Evolutionary conservation across 2,113 vertebrate genomes (phyloP).

Genomic region (Prolemur simus): DNA sequence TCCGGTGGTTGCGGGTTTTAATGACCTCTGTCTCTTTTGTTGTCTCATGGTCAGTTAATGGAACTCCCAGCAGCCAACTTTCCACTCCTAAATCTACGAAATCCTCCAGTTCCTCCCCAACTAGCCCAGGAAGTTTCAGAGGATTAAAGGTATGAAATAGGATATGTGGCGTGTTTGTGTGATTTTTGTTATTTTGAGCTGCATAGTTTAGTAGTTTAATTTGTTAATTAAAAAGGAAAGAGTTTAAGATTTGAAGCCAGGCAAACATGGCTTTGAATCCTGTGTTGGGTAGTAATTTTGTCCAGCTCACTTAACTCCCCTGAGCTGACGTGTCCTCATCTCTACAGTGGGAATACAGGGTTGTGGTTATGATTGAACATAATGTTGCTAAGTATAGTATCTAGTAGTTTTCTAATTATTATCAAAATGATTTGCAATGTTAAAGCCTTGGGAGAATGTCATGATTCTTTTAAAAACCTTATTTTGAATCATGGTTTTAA

Average conservation of each 20-base stretch:
- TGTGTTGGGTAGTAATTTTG: neutral
- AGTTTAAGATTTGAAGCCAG: neutral
- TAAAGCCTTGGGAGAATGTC: neutral
- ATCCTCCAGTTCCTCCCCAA: slow-evolving; percentile 96
- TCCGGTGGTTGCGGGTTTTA: neutral
- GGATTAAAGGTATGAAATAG: slow-evolving; percentile 89
- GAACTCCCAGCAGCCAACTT: slow-evolving; percentile 92
- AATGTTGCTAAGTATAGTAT: neutral
- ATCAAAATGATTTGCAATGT: neutral
- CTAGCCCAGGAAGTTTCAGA: slow-evolving; percentile 90
- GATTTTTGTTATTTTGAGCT: neutral
- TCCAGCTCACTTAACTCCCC: neutral
- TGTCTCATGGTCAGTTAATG: slow-evolving; percentile 89
- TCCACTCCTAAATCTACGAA: slow-evolving; percentile 95
- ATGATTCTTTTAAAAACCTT: neutral
- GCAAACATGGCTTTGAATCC: neutral
- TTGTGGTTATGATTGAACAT: neutral
- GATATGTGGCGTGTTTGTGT: neutral
- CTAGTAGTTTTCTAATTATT: neutral
- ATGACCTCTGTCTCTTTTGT: slow-evolving; percentile 29
- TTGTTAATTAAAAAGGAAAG: neutral
- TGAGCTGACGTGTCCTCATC: neutral
- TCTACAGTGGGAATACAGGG: neutral
- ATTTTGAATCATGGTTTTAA: neutral
- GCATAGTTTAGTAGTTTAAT: neutral